Base-by-base conservation (phyloP, 2,888 invertebrate species). In the Odontothrips loti region DNA sequence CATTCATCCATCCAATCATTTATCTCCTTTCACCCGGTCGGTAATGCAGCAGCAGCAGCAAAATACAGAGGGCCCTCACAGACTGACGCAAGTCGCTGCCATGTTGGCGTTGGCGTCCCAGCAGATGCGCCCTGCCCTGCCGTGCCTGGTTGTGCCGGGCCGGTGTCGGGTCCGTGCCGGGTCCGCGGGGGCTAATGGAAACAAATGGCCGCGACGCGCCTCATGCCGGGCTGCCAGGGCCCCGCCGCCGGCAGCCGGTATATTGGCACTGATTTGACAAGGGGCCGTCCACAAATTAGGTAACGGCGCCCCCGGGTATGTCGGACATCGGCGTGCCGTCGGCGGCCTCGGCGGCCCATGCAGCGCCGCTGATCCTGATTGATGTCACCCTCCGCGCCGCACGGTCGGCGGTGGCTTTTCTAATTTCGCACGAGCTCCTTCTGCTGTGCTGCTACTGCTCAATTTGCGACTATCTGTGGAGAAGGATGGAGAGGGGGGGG, bases 391-490 rank as follows among this genome's bases (percentile, higher is more conserved):
- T 12, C 58, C 15, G 58, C 58, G 17, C 58, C 12, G 58, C 58
- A 0, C 68, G 68, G 68, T 75, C 23, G 68, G 68, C 23, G 68
- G 68, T 27, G 68, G 68, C 34, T 58, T 58, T 58, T 58, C 58
- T 58, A 58, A 58, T 58, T 58, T 58, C 58, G 58, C 58, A 58
- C 58, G 10, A 58, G 58, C 58, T 15, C 58, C 58, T 43, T 43
- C 34, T 6, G 34, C 34, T 10, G 51, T 10, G 58, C 58, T 6
- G 58, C 58, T 15, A n/a, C 58, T 58, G 58, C 58, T 58, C 58
- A 58, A 58, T 58, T 58, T 58, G 58, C 58, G 58, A 58, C 58
- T 15, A 58, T 58, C 58, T 58, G 58, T 58, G 58, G 58, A 58
- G 34, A 17, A 58, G 58, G 15, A 17, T 58, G 58, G n/a, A 15